These are phyloP conservation scores for Hemicentrotus pulcherrimus DNA, from an alignment of 35 echinoderm and acorn worm genomes.

Conservation along the genomic window DNA sequence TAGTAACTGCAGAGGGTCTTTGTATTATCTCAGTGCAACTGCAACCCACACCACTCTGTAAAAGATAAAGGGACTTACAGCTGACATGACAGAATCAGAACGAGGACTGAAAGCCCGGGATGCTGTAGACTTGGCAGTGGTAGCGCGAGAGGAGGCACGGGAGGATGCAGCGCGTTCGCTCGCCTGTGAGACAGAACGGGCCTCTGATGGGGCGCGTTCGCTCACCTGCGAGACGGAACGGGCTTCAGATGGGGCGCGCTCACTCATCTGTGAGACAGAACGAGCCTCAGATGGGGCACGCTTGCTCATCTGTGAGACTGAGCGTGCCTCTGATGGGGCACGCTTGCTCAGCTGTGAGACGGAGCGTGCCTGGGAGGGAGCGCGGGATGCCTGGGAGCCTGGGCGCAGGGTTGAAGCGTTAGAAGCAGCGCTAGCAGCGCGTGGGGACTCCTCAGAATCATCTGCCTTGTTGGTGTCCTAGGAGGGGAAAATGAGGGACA, in stretches of 20 bases:
- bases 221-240: not conserved
- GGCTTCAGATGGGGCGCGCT: not conserved
- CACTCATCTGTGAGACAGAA: not conserved
- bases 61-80: not conserved
- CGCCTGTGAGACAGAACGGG: not conserved
- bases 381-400: not conserved
- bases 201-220: not conserved
- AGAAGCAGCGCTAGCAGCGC: conserved; percentile 17
- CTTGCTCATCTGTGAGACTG: not conserved
- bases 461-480: not conserved
- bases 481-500: not conserved
- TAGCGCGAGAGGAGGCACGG: not conserved
- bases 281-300: not conserved
- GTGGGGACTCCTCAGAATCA: not conserved
- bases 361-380: not conserved
- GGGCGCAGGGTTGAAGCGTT: conserved; percentile 10
- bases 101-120: conserved; percentile 58
- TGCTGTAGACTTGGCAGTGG: conserved; percentile 25
- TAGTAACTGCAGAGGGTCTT: not conserved
- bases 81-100: conserved; percentile 54
- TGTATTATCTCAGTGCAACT: not conserved
- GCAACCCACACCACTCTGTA: not conserved
- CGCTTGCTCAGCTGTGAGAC: not conserved
- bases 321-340: not conserved
- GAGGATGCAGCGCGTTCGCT: not conserved